Evolutionary conservation across 2,888 invertebrate species (phyloP).

Genomic region (Conops quadrifasciatus): DNA sequence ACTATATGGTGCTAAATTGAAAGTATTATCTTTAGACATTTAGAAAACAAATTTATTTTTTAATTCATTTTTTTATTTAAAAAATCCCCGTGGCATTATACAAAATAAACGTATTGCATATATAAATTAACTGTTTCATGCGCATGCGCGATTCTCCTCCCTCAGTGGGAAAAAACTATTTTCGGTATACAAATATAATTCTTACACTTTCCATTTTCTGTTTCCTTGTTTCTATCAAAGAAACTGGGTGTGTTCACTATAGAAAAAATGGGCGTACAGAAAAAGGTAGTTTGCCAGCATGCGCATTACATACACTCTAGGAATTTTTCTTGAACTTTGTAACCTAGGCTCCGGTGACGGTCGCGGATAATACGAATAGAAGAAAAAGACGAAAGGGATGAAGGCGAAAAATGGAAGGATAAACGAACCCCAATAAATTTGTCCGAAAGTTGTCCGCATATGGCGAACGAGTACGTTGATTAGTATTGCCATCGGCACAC

Average conservation of each 20-base stretch:
- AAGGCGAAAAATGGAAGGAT: background rate
- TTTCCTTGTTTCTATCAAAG: constrained; percentile 8
- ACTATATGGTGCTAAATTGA: too few relatives aligned
- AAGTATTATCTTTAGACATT: too few relatives aligned
- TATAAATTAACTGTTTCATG: too few relatives aligned
- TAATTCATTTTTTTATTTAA: too few relatives aligned
- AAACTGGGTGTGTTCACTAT: constrained; percentile 23
- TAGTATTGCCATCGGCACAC: constrained; percentile 14
- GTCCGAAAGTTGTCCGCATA: constrained; percentile 21
- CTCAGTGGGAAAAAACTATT: too few relatives aligned
- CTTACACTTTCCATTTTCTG: background rate
- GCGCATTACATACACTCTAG: background rate
- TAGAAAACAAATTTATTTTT: too few relatives aligned
- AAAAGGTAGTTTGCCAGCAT: background rate
- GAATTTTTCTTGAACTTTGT: background rate
- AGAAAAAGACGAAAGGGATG: background rate
- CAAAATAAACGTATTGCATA: too few relatives aligned
- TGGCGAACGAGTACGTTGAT: constrained; percentile 7
- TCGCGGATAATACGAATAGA: background rate
- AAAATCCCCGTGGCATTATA: too few relatives aligned
- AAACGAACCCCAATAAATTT: constrained; percentile 2
- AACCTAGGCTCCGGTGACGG: background rate
- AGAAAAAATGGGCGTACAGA: constrained; percentile 16
- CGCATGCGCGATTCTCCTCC: too few relatives aligned
- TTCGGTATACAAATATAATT: background rate